Evolutionary conservation across 2,113 vertebrate species (phyloP), one percentile per base, ranked within the genome.

Genomic region (Arizona elegans): DNA sequence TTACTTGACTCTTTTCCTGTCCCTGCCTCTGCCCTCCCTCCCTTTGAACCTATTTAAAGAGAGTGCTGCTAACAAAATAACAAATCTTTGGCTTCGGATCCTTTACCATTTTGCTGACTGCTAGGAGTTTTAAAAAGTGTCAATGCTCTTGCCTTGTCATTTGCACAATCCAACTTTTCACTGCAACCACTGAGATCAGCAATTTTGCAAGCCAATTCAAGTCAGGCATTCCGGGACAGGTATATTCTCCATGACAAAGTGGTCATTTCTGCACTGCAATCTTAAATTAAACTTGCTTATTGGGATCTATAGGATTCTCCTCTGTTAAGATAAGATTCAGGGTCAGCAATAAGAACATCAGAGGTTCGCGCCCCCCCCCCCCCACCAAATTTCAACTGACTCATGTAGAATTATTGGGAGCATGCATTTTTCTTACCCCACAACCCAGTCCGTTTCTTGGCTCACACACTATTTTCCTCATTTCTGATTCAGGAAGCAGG

Each of bases 401-500:
- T 65, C 9, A 12, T 17, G 5, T 1, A 8, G 1, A 2, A 0
- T 11, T 52, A 58, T 38, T 50, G 93, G 50, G 59, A 94, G 94
- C 58, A 12, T 0, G 0, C 0, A 65, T 11, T 29, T 52, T 87
- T 95, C 98, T 98, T 97, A 98, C 98, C 98, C 99, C 98, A 0
- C 99, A 99, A 94, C 99, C 99, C 13, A 98, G 96, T 52, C 96
- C 96, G 0, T 90, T 91, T 91, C 93, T 94, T 1, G 50, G 95
- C 17, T 98, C 98, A 33, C 99, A 99, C 10, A 96, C 81, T 93
- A 99, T 97, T 93, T 96, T 97, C 92, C 97, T 97, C 92, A 91
- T 55, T 24, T 94, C 97, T 0, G 97, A 96, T 43, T 97, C 97
- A 0, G 98, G 98, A 24, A 99, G 97, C 88, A 99, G 97, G 29